Evolutionary conservation across 2,113 vertebrate species (phyloP).

Genomic region (Ia io): DNA sequence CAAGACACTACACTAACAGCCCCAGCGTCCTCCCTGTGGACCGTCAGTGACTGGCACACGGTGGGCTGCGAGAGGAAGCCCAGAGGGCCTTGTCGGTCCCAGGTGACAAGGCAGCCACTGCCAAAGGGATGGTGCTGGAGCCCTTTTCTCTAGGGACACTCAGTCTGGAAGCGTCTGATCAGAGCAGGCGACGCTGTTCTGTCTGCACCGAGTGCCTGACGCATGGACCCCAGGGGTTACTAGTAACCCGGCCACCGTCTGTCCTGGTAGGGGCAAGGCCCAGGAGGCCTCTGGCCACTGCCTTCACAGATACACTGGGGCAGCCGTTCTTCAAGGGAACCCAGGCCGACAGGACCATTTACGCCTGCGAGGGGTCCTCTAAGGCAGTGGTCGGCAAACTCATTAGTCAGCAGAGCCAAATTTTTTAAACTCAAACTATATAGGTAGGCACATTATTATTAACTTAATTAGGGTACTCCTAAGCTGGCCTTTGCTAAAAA

Average conservation of each 20-base stretch:
- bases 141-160: neutral
- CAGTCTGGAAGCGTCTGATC: neutral
- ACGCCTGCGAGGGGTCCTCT: too few species aligned
- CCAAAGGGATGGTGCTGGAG: neutral
- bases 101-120: neutral
- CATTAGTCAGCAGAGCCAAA: too few species aligned
- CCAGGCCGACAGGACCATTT: neutral
- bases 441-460: too few species aligned
- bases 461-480: too few species aligned
- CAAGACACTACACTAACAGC: neutral
- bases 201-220: rapidly evolving
- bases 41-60: neutral
- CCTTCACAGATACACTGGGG: neutral
- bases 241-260: neutral
- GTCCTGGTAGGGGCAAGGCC: neutral
- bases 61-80: neutral
- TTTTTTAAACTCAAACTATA: too few species aligned
- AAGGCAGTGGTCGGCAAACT: too few species aligned
- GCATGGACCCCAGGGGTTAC: neutral
- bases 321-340: neutral
- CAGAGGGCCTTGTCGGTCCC: neutral
- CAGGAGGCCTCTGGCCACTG: neutral
- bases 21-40: neutral
- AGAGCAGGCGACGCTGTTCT: rapidly evolving
- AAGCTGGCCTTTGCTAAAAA: too few species aligned